phyloP scores from a whole-genome alignment of 2,888 invertebrate species.

The Caenorhabditis sp. region DNA sequence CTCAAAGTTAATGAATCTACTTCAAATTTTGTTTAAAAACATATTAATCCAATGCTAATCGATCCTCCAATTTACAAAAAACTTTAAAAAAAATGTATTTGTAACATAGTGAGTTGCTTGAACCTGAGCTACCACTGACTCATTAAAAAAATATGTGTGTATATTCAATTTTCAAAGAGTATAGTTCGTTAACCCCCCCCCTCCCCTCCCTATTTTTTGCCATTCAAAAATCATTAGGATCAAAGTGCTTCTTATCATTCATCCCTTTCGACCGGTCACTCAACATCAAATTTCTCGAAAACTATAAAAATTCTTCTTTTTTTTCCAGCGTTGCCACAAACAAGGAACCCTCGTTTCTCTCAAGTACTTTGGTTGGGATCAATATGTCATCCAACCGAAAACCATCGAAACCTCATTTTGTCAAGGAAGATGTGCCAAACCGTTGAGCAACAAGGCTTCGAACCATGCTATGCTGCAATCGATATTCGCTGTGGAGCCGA shows the following conservation, averaged over 20 bases:
- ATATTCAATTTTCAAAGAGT: no score
- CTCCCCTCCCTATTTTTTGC: not conserved
- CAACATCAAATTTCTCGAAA: not conserved
- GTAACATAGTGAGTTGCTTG: no score
- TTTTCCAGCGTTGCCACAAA: conserved; percentile 40
- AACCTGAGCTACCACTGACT: no score
- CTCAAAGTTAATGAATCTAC: no score
- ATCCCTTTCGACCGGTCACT: not conserved
- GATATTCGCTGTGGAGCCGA: conserved; percentile 41
- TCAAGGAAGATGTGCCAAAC: conserved; percentile 41
- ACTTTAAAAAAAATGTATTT: no score
- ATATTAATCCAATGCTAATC: no score
- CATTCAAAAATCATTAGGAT: conserved; percentile 5
- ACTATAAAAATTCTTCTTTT: not conserved
- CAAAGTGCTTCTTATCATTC: not conserved
- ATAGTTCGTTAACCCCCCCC: not conserved
- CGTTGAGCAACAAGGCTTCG: conserved; percentile 39
- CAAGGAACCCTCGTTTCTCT: conserved; percentile 32
- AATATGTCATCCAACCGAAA: conserved; percentile 33
- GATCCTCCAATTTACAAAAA: no score
- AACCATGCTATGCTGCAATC: conserved; percentile 54
- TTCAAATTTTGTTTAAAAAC: no score
- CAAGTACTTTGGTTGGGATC: conserved; percentile 40
- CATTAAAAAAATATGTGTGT: no score
- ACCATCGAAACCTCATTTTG: conserved; percentile 42